Percentiles rank a stretch among this genome's conserved stretches.
These are phyloP conservation scores for Ctenomys sociabilis DNA, from an alignment of 2,113 vertebrate species.

Conservation along the genomic window DNA sequence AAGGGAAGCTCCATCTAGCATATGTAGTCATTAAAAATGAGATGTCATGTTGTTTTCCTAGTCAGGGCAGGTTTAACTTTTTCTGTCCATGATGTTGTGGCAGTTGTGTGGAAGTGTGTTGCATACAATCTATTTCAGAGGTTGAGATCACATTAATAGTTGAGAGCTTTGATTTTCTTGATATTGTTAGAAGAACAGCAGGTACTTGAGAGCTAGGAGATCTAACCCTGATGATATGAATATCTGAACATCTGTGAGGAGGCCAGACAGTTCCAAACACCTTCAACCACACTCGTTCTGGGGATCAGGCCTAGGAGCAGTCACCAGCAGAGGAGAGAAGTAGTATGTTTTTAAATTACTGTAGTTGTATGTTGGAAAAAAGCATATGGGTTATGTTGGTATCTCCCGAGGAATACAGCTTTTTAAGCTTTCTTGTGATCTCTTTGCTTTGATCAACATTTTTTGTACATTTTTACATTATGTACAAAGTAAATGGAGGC, in stretches of 20 bases:
- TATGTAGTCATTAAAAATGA: not conserved
- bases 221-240: not conserved
- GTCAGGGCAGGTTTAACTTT: not conserved
- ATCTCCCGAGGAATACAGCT: constrained; percentile 25
- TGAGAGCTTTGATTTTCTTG: not conserved
- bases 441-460: not conserved
- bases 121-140: not conserved
- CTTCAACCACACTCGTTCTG: not conserved
- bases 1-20: not conserved
- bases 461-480: no score
- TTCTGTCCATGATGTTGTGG: not conserved
- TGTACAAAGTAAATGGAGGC: not conserved
- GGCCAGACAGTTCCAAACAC: not conserved
- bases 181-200: not conserved
- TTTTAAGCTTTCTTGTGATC: not conserved
- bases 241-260: not conserved
- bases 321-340: constrained; percentile 1
- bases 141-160: not conserved
- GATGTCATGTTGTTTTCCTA: not conserved
- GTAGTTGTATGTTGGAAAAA: not conserved
- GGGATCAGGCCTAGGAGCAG: not conserved
- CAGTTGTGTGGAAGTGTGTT: not conserved
- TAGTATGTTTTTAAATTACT: not conserved
- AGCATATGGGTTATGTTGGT: not conserved
- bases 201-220: not conserved